Conservation (phyloP, 2,113 vertebrate species). For the Ascaphus truei region DNA sequence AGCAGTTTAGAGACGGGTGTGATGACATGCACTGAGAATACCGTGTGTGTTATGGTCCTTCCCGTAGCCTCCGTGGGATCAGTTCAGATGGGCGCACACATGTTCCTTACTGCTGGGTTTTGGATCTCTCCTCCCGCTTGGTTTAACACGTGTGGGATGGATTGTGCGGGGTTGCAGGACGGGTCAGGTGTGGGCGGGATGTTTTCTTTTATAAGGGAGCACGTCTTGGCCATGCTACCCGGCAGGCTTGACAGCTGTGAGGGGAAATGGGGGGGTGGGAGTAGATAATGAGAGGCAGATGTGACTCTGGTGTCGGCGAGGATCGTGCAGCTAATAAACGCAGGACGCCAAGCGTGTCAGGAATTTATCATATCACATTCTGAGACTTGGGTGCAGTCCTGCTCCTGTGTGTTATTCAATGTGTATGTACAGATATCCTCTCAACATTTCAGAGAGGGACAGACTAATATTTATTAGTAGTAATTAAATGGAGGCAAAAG, state of each 20-base stretch:
- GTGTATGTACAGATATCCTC: too few relatives aligned
- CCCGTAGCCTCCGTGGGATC: too few relatives aligned
- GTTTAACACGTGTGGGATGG: not conserved
- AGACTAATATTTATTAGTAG: conserved; percentile 9
- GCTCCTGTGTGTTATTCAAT: not conserved
- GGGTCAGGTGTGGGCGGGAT: conserved; percentile 18
- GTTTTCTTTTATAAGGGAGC: conserved; percentile 8
- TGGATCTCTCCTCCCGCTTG: not conserved
- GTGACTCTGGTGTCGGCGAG: conserved; percentile 4
- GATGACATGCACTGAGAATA: too few relatives aligned
- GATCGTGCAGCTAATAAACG: not conserved
- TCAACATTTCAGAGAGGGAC: too few relatives aligned
- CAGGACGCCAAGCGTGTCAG: not conserved
- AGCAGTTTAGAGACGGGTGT: too few relatives aligned
- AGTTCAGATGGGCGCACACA: too few relatives aligned
- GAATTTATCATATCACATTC: conserved; percentile 2
- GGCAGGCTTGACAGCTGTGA: not conserved
- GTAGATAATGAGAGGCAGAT: conserved; percentile 18
- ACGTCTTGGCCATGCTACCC: not conserved
- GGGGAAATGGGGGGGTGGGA: not conserved
- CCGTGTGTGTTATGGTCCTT: too few relatives aligned
- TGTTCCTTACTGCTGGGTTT: too few relatives aligned
- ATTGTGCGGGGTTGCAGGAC: conserved; percentile 4
- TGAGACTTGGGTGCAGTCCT: not conserved
- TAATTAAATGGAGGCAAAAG: not conserved